Base-by-base conservation (phyloP, 2,113 vertebrate genomes). In the Coregonus clupeaformis region DNA sequence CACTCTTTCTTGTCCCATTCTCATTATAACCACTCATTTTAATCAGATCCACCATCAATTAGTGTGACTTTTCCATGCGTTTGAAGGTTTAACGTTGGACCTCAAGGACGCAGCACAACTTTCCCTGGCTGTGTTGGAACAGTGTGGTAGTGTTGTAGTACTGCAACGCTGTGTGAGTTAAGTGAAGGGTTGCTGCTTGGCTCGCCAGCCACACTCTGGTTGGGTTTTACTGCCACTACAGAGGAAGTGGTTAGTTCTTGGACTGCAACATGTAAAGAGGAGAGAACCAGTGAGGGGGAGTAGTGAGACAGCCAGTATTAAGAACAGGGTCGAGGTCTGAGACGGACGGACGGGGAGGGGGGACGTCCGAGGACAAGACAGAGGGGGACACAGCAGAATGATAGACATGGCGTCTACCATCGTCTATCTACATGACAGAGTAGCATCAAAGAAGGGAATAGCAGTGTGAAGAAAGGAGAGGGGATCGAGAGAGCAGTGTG, bases 21-120 rank as follows among this genome's bases (percentile, higher is more conserved):
- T 98, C 95, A 97, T 98, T 97, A 97, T 93, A 52, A 52, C 92
- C 91, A 93, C 95, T 95, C 91, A 92, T 97, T 96, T 96, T 96
- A 98, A 97, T 97, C 95, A 96, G 94, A 88, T 89, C 84, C 84
- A 66, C 84, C 86, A 81, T 92, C 90, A 93, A 92, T 92, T 93
- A 93, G 88, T 69, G 73, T 88, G 87, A 91, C 90, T 91, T 91
- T 88, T 88, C 79, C 42, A 59, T 74, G 69, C 18, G 71, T 88
- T 89, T 91, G 85, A 90, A 86, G 85, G 85, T 85, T 62, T 62
- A 89, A 87, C 87, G 82, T 89, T 82, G 84, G 76, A 87, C 86
- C 86, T 90, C 90, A 91, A 91, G 91, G 91, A 90, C 90, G 32
- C 73, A 20, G 55, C 49, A 14, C 13, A 90, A 91, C 89, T 89